Base-by-base conservation (phyloP, 1,140 invertebrate genomes). In the Drosophila saltans region DNA sequence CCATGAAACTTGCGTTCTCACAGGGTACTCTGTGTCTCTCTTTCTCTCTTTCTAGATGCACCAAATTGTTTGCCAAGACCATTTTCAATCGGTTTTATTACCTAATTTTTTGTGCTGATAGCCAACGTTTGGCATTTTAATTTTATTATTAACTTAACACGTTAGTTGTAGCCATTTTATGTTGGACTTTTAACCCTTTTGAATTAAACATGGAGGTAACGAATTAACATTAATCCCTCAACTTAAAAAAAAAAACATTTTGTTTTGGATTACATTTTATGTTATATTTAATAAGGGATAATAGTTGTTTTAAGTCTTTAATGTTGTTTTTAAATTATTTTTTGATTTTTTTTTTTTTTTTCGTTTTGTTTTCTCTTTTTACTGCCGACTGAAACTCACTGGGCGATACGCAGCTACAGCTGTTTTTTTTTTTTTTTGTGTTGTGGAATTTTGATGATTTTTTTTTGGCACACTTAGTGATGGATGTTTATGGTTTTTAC, bases 401-500 rank as follows among this genome's bases (percentile, higher is more conserved):
- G 45, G 21, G 45, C 45, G 9, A 52, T 26, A 26, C 45, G 9
- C 45, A 52, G 45, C 45, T 52, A 52, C 45, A 52, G 45, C 45
- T 52, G 45, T 26, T 52, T 52, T 24, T 52, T 52, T 52, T 21
- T 26, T 52, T 24, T n/a, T 11, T 43, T 43, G 41, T 16, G 11
- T n/a, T 16, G 16, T 16, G 16, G 16, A 16, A 16, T 48, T 48
- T 52, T 45, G 4, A 36, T 21, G n/a, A 2, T 52, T 52, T 52
- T 52, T 26, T 26, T 52, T 26, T 52, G 45, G 45, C 45, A 52
- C 45, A 52, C 8, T 52, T 52, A 52, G 45, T 24, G 24, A 76
- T 75, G 72, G 36, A 59, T 76, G 72, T 75, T 68, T 64, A 75
- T 69, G 55, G 52, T 62, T 48, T 10, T n/a, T 43, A 48, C 41